Conservation (phyloP, 2,797 vertebrate species). For the Anabas testudineus region DNA sequence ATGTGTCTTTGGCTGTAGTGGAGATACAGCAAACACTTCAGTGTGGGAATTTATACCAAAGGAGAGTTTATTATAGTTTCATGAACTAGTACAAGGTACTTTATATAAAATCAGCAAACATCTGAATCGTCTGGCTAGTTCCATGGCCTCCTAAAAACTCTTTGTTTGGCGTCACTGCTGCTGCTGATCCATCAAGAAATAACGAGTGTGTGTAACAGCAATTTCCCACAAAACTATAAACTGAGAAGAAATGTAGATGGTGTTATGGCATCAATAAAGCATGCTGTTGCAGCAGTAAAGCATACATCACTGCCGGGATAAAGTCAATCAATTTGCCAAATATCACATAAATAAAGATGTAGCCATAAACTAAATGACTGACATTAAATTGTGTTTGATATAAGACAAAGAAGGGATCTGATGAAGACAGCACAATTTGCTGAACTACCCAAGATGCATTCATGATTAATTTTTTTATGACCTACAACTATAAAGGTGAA, state of each 20-base stretch:
- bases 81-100: constrained; percentile 29
- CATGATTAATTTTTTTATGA: constrained; percentile 16
- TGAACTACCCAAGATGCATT: constrained; percentile 36
- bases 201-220: constrained; percentile 54
- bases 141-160: constrained; percentile 47
- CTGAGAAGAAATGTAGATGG: constrained; percentile 59
- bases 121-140: constrained; percentile 49
- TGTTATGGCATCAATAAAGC: constrained; percentile 80
- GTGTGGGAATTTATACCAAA: constrained; percentile 2
- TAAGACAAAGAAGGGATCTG: constrained; percentile 63
- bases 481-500: not conserved
- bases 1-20: constrained; percentile 40
- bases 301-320: constrained; percentile 72
- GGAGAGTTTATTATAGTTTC: constrained; percentile 24
- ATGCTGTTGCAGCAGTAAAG: constrained; percentile 70
- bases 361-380: constrained; percentile 75
- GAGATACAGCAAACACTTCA: constrained; percentile 11
- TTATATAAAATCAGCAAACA: constrained; percentile 44
- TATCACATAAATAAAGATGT: constrained; percentile 77
- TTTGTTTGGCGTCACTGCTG: constrained; percentile 39
- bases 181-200: constrained; percentile 45
- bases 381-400: constrained; percentile 64
- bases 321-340: constrained; percentile 74
- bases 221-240: constrained; percentile 76
- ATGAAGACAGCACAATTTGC: constrained; percentile 65